Base-by-base conservation (phyloP, 2,888 invertebrate genomes). In the Cyclophora punctaria region DNA sequence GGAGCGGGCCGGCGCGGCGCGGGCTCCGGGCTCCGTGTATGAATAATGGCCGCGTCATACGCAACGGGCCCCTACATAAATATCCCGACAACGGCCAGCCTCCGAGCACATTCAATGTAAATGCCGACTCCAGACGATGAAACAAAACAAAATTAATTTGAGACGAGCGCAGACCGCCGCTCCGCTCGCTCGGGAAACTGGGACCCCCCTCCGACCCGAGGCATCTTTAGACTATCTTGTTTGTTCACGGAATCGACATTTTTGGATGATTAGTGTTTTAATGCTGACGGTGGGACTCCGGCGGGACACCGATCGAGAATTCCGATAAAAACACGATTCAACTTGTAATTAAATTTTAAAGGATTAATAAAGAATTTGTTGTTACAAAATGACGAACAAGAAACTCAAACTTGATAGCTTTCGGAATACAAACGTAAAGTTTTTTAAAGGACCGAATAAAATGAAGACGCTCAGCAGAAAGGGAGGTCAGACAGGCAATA, bases 61-160 rank as follows among this genome's bases (percentile, higher is more conserved):
- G 71, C 74, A 63, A 71, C 78, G 78, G 75, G 80, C 73, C 83
- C 77, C 75, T 75, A 84, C 85, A 88, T 88, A 87, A 88, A 87
- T 87, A 87, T 85, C 83, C 67, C 72, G 68, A 77, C 74, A 75
- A 74, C 79, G 74, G 73, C 78, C 81, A 79, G 84, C 83, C 84
- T 80, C 83, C 82, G 75, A 80, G 77, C 80, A 81, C 83, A 87
- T 87, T 88, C 83, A 88, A 88, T 88, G 87, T 87, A 85, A 88
- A 88, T 88, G 82, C 78, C 73, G 78, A 74, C 79, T 77, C 78
- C 84, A 85, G 84, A 87, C 85, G 82, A 72, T 78, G 78, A 87
- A 87, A 87, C 87, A 87, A 87, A 87, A 87, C 81, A 60, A 88
- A 87, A 87, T 88, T 87, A 87, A 87, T 87, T 86, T 88, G 78